Percentiles rank a stretch among this genome's conserved stretches.
Evolutionary conservation across 1,140 invertebrate genomes (phyloP).

Genomic region (Nymphalis io): DNA sequence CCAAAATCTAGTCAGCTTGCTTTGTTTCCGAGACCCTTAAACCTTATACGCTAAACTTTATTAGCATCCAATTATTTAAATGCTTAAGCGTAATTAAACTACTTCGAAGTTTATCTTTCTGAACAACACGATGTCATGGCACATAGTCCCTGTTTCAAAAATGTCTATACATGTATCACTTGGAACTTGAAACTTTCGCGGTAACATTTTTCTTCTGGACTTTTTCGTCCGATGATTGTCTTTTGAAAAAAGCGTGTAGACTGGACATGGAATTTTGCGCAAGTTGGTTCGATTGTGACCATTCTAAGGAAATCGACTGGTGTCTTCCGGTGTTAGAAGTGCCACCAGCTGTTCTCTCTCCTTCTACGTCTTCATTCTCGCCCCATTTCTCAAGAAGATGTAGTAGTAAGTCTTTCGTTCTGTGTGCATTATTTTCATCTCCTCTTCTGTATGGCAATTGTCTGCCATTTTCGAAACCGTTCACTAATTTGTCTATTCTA

Average conservation of each 20-base stretch:
- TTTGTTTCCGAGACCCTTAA: constrained; percentile 9
- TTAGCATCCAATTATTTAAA: constrained; percentile 19
- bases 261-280: constrained; percentile 84
- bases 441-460: constrained; percentile 74
- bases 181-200: constrained; percentile 48
- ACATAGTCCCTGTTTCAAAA: constrained; percentile 56
- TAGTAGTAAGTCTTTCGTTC: constrained; percentile 86
- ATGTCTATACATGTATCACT: constrained; percentile 54
- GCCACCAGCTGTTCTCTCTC: constrained; percentile 68
- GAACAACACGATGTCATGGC: constrained; percentile 68
- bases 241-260: constrained; percentile 85
- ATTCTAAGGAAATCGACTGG: constrained; percentile 82
- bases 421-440: constrained; percentile 81
- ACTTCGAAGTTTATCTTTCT: constrained; percentile 48
- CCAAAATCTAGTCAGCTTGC: constrained; percentile 3
- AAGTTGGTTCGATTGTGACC: constrained; percentile 80
- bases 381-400: constrained; percentile 88
- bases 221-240: constrained; percentile 82
- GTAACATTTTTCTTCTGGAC: constrained; percentile 74
- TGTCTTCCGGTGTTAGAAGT: constrained; percentile 76
- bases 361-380: constrained; percentile 78
- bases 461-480: constrained; percentile 61
- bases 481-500: constrained; percentile 74
- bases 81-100: constrained; percentile 21
- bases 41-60: neutral